These are phyloP conservation scores for Panagrolaimus sp. DNA, from an alignment of 1,140 invertebrate genomes.

Conservation along the genomic window DNA sequence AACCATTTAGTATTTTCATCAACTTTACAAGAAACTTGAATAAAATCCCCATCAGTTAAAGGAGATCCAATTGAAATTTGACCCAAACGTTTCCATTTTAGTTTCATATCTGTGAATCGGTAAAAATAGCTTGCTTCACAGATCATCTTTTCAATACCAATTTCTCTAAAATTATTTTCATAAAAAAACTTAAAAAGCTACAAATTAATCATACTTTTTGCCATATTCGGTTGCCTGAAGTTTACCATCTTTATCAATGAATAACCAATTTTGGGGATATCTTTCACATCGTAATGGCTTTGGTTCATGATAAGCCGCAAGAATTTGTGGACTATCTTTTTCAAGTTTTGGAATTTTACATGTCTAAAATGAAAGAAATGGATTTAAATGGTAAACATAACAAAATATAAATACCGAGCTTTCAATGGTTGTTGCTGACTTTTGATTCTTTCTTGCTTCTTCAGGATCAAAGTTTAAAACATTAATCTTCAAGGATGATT, in stretches of 20 bases:
- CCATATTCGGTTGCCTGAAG: neutral
- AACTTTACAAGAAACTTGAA: neutral
- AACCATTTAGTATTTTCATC: neutral
- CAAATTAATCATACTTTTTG: constrained; percentile 9
- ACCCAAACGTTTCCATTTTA: neutral
- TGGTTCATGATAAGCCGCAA: neutral
- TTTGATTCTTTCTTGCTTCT: too few species aligned
- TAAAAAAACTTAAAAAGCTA: neutral
- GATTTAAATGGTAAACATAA: too few species aligned
- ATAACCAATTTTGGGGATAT: neutral
- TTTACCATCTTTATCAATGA: neutral
- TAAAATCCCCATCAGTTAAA: constrained; percentile 6
- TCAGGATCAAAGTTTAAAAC: too few species aligned
- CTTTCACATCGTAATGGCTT: neutral
- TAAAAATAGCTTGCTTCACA: neutral
- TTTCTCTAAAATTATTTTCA: neutral
- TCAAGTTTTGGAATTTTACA: constrained; percentile 10
- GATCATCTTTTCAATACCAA: neutral
- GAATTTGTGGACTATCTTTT: neutral
- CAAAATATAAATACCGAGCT: too few species aligned
- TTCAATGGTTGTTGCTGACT: too few species aligned
- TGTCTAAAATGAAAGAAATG: neutral
- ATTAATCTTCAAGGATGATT: too few species aligned
- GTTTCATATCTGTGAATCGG: neutral
- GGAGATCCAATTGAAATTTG: neutral